Evolutionary conservation across 2,888 invertebrate genomes (phyloP), one percentile per base, ranked within the genome.

Genomic region (Microchrysa polita): DNA sequence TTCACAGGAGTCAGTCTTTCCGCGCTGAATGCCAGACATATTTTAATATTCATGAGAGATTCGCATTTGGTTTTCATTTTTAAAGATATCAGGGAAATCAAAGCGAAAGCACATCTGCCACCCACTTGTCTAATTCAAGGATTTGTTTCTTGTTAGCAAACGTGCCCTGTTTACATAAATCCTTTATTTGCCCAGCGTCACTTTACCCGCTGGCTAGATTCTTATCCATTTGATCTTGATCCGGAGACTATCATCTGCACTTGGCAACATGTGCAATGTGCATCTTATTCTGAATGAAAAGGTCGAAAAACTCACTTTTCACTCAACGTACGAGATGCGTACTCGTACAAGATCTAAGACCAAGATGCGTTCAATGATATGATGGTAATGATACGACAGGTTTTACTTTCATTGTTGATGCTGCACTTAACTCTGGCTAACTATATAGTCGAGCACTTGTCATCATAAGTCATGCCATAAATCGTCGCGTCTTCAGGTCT

Each of bases 261-360:
- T 48, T n/a, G 14, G 5, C 18, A n/a, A 55, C 55, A 55, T 2
- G 55, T 55, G 20, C 55, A 55, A 55, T 2, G 55, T 55, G 20
- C 55, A 55, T 20, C 55, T 55, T 20, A 5, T 55, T 16, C 55
- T 55, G 20, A 55, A 55, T 55, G 61, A 57, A 34, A 34, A 67
- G 69, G 55, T 69, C 69, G 69, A 69, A 57, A 69, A 69, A 69
- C 69, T 69, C 69, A 69, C 69, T 69, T 69, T 69, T 69, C 55
- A 40, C 42, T 18, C 27, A 18, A 12, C 69, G 40, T 34, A 23
- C 69, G 52, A 20, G 55, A 69, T 69, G 57, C 57, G 69, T 69
- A 69, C 57, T 34, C 57, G 69, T 69, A 10, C 27, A 40, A 55
- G 55, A 69, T 69, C 40, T 65, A 48, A 44, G 42, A 34, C 20